Percentiles rank a stretch among this genome's conserved stretches.
phyloP scores from a whole-genome alignment of 2,113 vertebrate genomes.

The Hystrix brachyura region DNA sequence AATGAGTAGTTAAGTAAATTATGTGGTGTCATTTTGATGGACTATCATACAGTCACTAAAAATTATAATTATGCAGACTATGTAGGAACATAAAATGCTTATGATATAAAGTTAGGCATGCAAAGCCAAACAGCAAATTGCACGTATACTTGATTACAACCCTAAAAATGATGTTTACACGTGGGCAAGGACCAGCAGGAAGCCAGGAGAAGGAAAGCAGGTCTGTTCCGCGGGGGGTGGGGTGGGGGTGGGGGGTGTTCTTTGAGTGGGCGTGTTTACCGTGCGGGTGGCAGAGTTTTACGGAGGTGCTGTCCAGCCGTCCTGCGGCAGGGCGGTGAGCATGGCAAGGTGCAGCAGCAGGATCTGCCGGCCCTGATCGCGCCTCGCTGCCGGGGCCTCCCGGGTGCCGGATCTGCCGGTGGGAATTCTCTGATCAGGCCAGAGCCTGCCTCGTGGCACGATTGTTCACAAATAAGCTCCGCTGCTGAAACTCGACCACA shows the following conservation, averaged over 20 bases:
- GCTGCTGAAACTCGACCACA: slow-evolving; percentile 47
- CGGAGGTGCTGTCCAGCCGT: not conserved
- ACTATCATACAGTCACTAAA: slow-evolving; percentile 69
- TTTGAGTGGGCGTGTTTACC: slow-evolving; percentile 20
- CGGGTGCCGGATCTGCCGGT: slow-evolving; percentile 47
- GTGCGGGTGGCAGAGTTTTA: not conserved
- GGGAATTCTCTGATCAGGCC: slow-evolving; percentile 60
- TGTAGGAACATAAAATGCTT: slow-evolving; percentile 67
- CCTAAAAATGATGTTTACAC: slow-evolving; percentile 74
- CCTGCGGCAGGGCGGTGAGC: not conserved
- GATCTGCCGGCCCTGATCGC: not conserved
- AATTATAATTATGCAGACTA: slow-evolving; percentile 72
- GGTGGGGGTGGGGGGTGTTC: not conserved
- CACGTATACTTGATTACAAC: slow-evolving; percentile 73
- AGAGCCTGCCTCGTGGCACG: not conserved
- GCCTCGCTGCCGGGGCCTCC: not conserved
- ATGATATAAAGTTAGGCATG: slow-evolving; percentile 59
- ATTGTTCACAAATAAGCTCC: slow-evolving; percentile 63
- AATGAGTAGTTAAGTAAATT: slow-evolving; percentile 74
- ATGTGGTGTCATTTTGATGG: slow-evolving; percentile 73
- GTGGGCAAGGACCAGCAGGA: slow-evolving; percentile 62
- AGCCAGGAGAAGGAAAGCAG: slow-evolving; percentile 58
- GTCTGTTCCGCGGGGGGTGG: not conserved
- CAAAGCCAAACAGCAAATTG: slow-evolving; percentile 66
- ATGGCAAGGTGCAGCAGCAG: not conserved